These are phyloP conservation scores for Pelodytes ibericus DNA, from an alignment of 2,797 vertebrate species.

Conservation along the genomic window DNA sequence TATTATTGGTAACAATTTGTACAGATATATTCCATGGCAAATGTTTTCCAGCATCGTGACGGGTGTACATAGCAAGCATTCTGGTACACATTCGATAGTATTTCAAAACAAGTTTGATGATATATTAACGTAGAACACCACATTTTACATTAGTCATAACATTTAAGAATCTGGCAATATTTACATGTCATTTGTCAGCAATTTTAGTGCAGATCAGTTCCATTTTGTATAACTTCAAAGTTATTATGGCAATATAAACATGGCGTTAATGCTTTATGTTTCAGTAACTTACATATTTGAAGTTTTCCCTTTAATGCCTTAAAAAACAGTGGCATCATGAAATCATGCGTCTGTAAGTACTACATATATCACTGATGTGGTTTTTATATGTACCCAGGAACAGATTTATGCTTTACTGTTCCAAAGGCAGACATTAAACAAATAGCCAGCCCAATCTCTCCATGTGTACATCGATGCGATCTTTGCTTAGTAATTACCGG, in stretches of 20 bases:
- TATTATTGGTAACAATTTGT: neutral
- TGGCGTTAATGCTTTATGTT: neutral
- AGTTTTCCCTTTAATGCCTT: neutral
- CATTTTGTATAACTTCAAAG: constrained; percentile 21
- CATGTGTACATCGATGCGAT: too few species aligned
- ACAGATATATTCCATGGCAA: neutral
- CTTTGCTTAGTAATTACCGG: too few species aligned
- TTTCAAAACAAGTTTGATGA: neutral
- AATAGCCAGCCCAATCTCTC: too few species aligned
- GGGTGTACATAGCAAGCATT: neutral
- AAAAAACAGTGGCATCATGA: neutral
- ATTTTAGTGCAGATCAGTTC: constrained; percentile 3
- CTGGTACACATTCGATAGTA: neutral
- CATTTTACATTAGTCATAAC: neutral
- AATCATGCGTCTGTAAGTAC: neutral
- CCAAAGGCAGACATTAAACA: too few species aligned
- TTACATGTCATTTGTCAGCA: constrained; percentile 22
- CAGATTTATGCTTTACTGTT: too few species aligned
- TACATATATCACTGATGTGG: too few species aligned
- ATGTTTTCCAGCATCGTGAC: neutral
- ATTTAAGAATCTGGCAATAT: constrained; percentile 20
- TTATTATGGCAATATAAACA: neutral
- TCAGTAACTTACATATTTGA: neutral
- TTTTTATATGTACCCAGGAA: too few species aligned
- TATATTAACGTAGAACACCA: neutral